Percentiles rank a stretch among this genome's conserved stretches.
Conservation (phyloP, 2,888 invertebrate species). For the Hymenopus coronatus region DNA sequence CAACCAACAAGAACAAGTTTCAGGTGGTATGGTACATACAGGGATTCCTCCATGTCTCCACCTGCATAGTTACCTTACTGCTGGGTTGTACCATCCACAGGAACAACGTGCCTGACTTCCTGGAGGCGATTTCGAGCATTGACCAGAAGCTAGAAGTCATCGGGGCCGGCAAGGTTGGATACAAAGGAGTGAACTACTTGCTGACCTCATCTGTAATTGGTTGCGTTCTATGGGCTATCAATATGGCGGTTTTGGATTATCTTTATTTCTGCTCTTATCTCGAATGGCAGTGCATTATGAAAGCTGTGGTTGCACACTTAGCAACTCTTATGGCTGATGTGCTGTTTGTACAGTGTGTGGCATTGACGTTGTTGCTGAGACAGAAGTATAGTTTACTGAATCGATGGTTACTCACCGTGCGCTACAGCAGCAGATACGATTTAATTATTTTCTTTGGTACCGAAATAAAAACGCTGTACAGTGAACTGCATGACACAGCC, state of each 20-base stretch:
- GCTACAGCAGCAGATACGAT: neutral
- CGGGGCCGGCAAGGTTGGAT: neutral
- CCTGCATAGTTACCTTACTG: neutral
- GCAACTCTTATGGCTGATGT: neutral
- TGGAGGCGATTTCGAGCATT: neutral
- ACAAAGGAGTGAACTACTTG: neutral
- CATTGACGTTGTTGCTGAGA: neutral
- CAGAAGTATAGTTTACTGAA: neutral
- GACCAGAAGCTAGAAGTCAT: neutral
- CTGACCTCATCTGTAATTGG: neutral
- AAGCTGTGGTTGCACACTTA: neutral
- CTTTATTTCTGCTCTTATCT: neutral
- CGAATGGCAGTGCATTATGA: neutral
- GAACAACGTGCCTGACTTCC: neutral
- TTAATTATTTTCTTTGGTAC: neutral
- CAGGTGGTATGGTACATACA: neutral
- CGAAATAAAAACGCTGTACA: neutral
- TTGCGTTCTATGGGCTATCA: neutral
- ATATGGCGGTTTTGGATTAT: neutral
- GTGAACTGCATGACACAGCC: neutral
- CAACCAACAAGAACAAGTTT: neutral
- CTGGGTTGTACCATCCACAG: neutral
- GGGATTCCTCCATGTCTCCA: neutral
- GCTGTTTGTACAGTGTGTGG: neutral
- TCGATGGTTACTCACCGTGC: neutral